Conservation (phyloP, 1,140 invertebrate species). For the Anastrepha obliqua region DNA sequence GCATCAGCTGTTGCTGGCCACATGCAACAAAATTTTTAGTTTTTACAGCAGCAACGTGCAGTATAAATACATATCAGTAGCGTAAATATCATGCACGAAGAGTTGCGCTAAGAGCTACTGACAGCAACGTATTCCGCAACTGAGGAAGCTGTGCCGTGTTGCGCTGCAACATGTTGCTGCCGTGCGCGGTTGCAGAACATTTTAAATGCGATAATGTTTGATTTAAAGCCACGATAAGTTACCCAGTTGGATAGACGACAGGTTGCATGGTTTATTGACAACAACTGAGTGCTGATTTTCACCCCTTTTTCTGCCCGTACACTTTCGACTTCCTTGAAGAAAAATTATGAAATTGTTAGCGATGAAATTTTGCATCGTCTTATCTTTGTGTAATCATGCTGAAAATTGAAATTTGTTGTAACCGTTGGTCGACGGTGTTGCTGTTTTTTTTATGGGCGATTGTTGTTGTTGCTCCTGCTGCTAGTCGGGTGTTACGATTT, state of each 20-base stretch:
- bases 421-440: not conserved
- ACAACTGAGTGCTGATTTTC: not conserved
- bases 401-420: slow-evolving; percentile 46
- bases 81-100: slow-evolving; percentile 27
- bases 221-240: slow-evolving; percentile 8
- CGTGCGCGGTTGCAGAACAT: slow-evolving; percentile 29
- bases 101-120: not conserved
- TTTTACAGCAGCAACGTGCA: not conserved
- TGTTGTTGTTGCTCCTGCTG: too few relatives aligned
- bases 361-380: slow-evolving; percentile 9
- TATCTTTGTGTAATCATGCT: slow-evolving; percentile 43
- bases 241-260: slow-evolving; percentile 20
- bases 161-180: slow-evolving; percentile 5
- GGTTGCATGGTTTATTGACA: not conserved
- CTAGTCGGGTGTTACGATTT: not conserved
- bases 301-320: not conserved
- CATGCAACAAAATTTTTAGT: not conserved
- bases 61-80: not conserved
- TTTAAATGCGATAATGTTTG: slow-evolving; percentile 44
- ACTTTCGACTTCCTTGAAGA: not conserved
- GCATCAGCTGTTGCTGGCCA: not conserved
- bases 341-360: slow-evolving; percentile 38
- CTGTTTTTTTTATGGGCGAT: too few relatives aligned
- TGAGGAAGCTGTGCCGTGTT: not conserved
- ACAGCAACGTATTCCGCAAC: not conserved